Evolutionary conservation across 2,888 invertebrate species (phyloP).

Genomic region (Eristalis pertinax): DNA sequence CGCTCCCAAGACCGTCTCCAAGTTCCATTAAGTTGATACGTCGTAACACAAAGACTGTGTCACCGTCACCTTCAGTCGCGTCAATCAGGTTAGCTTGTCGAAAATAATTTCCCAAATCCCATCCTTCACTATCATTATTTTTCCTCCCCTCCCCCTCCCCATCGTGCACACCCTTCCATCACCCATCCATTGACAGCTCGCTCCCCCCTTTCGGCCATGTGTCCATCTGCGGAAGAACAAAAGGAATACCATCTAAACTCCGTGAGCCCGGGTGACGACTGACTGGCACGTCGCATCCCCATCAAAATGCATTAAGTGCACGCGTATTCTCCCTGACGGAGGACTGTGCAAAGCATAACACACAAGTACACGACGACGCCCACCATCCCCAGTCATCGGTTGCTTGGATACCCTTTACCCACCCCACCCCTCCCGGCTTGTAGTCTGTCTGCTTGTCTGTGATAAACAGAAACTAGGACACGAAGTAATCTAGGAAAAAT

Average conservation of each 20-base stretch:
- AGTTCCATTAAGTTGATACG: no score
- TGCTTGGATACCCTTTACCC: not conserved
- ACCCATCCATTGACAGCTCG: slow-evolving; percentile 11
- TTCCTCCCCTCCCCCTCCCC: not conserved
- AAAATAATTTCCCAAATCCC: not conserved
- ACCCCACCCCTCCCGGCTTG: slow-evolving; percentile 3
- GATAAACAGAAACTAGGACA: slow-evolving; percentile 68
- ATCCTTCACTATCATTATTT: not conserved
- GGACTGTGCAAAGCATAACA: slow-evolving; percentile 5
- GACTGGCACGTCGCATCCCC: slow-evolving; percentile 28
- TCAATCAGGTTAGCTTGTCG: not conserved
- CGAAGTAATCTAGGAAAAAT: slow-evolving; percentile 70
- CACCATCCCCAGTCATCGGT: not conserved
- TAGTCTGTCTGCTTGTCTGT: slow-evolving; percentile 62
- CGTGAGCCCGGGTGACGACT: slow-evolving; percentile 14
- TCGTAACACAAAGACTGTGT: no score
- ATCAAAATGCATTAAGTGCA: slow-evolving; percentile 57
- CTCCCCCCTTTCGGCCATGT: not conserved
- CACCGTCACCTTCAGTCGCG: not conserved
- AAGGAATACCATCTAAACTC: not conserved
- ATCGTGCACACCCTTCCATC: not conserved
- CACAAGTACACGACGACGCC: slow-evolving; percentile 20
- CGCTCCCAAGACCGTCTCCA: no score
- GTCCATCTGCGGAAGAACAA: not conserved
- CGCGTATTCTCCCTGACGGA: slow-evolving; percentile 36